These are phyloP conservation scores for Platysternon megacephalum DNA, from an alignment of 2,113 vertebrate species.

Conservation along the genomic window DNA sequence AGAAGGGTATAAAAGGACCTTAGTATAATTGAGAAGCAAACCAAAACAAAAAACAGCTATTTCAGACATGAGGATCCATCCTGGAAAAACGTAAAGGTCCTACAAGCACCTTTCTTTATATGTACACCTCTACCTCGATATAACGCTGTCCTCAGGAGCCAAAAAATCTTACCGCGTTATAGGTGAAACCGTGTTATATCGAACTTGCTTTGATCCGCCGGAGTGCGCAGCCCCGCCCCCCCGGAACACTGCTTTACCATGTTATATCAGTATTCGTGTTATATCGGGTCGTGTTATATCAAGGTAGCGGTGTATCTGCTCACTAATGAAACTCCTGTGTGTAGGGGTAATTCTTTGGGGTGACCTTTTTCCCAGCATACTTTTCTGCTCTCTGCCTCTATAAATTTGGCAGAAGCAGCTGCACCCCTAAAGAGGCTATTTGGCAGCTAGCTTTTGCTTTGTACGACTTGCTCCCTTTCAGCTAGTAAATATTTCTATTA, in stretches of 20 bases:
- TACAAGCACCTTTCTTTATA: neutral
- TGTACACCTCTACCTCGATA: too few species aligned
- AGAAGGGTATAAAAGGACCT: neutral
- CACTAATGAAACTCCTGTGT: neutral
- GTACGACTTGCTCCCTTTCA: neutral
- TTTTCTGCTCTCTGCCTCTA: conserved; percentile 2
- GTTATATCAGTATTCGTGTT: too few species aligned
- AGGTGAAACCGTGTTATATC: too few species aligned
- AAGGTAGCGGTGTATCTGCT: too few species aligned
- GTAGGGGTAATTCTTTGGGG: neutral
- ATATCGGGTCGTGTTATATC: too few species aligned
- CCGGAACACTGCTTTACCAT: too few species aligned
- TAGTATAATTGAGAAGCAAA: neutral
- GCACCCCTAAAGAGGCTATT: neutral
- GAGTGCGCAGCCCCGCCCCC: too few species aligned
- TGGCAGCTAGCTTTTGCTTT: conserved; percentile 24
- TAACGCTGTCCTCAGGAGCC: too few species aligned
- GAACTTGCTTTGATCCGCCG: too few species aligned
- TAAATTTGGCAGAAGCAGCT: conserved; percentile 46
- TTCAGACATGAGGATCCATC: rapidly evolving
- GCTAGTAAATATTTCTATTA: conserved; percentile 16
- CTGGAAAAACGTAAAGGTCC: neutral
- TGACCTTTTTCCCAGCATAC: neutral
- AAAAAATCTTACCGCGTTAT: too few species aligned
- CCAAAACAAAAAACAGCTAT: neutral